Evolutionary conservation across 2,888 invertebrate genomes (phyloP).

Genomic region (Cheilosia vulpina): DNA sequence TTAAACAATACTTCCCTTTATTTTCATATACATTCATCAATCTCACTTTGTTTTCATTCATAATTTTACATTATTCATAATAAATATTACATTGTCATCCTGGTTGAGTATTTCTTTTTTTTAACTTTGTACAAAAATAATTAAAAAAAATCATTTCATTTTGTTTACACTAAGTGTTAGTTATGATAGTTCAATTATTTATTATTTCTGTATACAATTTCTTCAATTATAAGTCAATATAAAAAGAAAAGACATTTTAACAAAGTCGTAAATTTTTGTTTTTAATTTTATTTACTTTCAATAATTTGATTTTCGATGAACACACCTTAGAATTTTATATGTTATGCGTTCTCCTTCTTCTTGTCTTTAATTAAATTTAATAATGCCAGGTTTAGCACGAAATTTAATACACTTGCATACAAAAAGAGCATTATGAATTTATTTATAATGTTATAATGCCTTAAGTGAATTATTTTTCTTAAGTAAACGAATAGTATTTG

Average conservation of each 20-base stretch:
- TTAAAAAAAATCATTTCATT: slow-evolving; percentile 43
- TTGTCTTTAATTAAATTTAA: slow-evolving; percentile 8
- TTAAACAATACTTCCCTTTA: slow-evolving; percentile 58
- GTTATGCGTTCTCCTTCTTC: neutral
- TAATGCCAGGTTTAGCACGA: slow-evolving; percentile 26
- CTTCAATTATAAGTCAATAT: slow-evolving; percentile 1
- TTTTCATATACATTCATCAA: slow-evolving; percentile 48
- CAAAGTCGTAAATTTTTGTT: neutral
- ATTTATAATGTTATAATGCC: slow-evolving; percentile 42
- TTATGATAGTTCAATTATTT: slow-evolving; percentile 14
- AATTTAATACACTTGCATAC: slow-evolving; percentile 9
- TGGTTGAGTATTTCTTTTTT: slow-evolving; percentile 14
- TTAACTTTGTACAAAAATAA: slow-evolving; percentile 66
- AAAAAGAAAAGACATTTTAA: slow-evolving; percentile 6
- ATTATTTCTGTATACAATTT: slow-evolving; percentile 19
- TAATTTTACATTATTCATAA: slow-evolving; percentile 46
- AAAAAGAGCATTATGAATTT: slow-evolving; percentile 35
- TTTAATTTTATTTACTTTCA: slow-evolving; percentile 3
- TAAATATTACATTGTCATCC: slow-evolving; percentile 43
- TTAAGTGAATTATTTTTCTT: slow-evolving; percentile 1
- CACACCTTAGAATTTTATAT: neutral
- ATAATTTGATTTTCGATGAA: slow-evolving; percentile 6
- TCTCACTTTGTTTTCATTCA: slow-evolving; percentile 26
- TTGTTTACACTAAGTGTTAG: slow-evolving; percentile 11
- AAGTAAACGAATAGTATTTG: slow-evolving; percentile 23